Evolutionary conservation across 2,113 vertebrate genomes (phyloP).

Genomic region (Pollachius pollachius): DNA sequence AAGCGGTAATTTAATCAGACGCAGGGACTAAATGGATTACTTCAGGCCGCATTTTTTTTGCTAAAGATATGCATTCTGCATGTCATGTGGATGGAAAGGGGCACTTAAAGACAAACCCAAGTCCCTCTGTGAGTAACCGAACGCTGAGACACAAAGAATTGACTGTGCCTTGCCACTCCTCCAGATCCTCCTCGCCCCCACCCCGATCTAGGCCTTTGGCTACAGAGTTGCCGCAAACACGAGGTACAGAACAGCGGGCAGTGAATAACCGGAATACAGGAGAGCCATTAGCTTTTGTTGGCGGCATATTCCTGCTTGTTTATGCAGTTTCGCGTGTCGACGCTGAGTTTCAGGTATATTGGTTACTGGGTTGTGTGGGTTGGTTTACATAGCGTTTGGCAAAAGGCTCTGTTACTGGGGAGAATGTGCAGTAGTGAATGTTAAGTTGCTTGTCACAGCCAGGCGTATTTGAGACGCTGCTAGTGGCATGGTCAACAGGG

Average conservation of each 20-base stretch:
- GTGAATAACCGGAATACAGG: constrained; percentile 31
- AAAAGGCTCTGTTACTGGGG: constrained; percentile 40
- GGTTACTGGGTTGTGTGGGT: constrained; percentile 29
- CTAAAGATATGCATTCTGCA: constrained; percentile 43
- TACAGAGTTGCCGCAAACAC: constrained; percentile 43
- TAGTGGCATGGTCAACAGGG: too few relatives aligned
- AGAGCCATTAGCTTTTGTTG: constrained; percentile 45
- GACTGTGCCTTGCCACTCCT: constrained; percentile 33
- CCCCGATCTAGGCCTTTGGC: constrained; percentile 41
- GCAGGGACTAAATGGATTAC: constrained; percentile 47
- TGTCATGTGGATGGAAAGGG: constrained; percentile 45
- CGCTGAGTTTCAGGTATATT: constrained; percentile 44
- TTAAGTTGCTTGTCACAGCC: constrained; percentile 45
- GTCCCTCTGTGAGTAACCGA: constrained; percentile 53
- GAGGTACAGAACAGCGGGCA: constrained; percentile 32
- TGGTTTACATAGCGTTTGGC: constrained; percentile 47
- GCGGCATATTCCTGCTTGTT: constrained; percentile 23
- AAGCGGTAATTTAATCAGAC: constrained; percentile 54
- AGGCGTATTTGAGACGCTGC: too few relatives aligned
- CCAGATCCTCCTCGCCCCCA: constrained; percentile 2
- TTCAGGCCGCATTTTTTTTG: constrained; percentile 47
- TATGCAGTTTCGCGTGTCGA: constrained; percentile 37
- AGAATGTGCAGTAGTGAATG: constrained; percentile 38
- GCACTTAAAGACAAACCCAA: constrained; percentile 55
- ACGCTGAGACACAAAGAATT: constrained; percentile 36